These are phyloP conservation scores for Whitmania pigra DNA, from an alignment of 1,140 invertebrate species.

Conservation along the genomic window DNA sequence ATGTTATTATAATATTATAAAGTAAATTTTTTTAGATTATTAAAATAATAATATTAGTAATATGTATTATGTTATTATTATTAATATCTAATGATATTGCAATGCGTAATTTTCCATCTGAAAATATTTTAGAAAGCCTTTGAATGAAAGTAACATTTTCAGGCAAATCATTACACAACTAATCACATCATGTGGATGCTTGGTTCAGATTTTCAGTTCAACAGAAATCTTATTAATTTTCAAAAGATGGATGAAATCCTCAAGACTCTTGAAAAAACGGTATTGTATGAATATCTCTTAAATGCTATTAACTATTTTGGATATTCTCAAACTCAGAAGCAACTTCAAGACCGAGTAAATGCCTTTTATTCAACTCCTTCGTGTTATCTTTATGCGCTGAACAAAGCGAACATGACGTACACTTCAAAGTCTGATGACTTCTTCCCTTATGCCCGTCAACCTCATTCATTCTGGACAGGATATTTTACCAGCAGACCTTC, in stretches of 20 bases:
- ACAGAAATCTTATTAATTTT: constrained; percentile 68
- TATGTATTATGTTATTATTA: too few species aligned
- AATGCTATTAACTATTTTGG: not conserved
- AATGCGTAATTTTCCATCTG: too few species aligned
- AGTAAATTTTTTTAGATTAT: too few species aligned
- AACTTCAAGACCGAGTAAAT: constrained; percentile 53
- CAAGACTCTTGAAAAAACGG: constrained; percentile 50
- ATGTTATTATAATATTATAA: too few species aligned
- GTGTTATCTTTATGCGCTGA: constrained; percentile 74
- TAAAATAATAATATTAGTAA: too few species aligned
- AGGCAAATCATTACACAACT: constrained; percentile 30
- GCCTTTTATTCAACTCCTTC: constrained; percentile 84
- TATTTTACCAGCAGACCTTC: constrained; percentile 81
- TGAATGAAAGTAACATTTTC: not conserved
- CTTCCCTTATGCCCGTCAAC: constrained; percentile 75
- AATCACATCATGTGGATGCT: constrained; percentile 76
- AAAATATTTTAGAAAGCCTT: too few species aligned
- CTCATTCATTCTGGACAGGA: constrained; percentile 80
- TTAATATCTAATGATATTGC: too few species aligned
- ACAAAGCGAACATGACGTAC: constrained; percentile 54
- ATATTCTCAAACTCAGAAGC: constrained; percentile 39
- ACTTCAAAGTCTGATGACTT: constrained; percentile 68
- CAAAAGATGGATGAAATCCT: constrained; percentile 79
- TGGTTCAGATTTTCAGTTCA: constrained; percentile 84
- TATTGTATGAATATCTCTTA: constrained; percentile 35